Conservation (phyloP, 1,140 invertebrate species). For the Pogonomyrmex californicus region DNA sequence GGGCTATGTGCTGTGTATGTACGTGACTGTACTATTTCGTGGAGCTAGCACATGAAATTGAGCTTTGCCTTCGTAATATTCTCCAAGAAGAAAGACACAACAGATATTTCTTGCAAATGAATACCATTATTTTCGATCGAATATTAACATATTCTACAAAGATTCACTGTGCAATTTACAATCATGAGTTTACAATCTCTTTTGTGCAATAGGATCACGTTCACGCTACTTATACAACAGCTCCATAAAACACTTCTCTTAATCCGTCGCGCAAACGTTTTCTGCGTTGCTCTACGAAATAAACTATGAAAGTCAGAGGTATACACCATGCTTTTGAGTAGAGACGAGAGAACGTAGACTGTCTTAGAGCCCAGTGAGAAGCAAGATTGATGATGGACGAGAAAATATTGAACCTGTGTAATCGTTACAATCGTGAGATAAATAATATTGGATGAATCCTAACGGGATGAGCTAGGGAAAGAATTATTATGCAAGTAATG, state of each 20-base stretch:
- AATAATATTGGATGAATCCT: conserved; percentile 71
- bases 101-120: background rate
- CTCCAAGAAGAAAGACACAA: conserved; percentile 1
- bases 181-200: conserved; percentile 9
- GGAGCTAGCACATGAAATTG: conserved; percentile 69
- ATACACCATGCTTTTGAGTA: conserved; percentile 79
- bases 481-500: conserved; percentile 57
- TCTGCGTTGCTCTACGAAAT: conserved; percentile 51
- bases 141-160: conserved; percentile 19
- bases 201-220: conserved; percentile 65
- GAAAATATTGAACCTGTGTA: conserved; percentile 69
- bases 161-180: conserved; percentile 43
- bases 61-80: conserved; percentile 9
- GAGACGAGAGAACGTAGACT: conserved; percentile 85
- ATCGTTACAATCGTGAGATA: conserved; percentile 64
- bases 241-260: background rate
- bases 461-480: conserved; percentile 60
- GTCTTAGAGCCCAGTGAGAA: conserved; percentile 82
- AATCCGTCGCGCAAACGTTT: conserved; percentile 8
- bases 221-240: conserved; percentile 25
- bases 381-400: conserved; percentile 81
- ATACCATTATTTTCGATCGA: conserved; percentile 22
- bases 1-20: conserved; percentile 69
- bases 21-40: conserved; percentile 61
- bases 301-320: conserved; percentile 70